phyloP scores from a whole-genome alignment of 1,140 invertebrate genomes.

The Acromyrmex charruanus region DNA sequence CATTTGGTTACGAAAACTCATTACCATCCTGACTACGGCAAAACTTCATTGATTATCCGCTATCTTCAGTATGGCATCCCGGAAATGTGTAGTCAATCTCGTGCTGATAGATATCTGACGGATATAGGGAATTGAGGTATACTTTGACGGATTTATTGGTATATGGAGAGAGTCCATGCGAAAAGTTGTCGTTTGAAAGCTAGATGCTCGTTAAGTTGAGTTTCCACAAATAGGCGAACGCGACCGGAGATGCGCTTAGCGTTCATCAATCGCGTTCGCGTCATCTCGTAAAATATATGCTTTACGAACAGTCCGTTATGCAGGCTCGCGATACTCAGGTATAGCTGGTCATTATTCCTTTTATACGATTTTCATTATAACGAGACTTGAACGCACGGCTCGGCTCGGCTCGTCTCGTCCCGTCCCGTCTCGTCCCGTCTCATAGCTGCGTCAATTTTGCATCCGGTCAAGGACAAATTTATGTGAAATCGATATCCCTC shows the following conservation, averaged over 20 bases:
- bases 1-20: slow-evolving; percentile 43
- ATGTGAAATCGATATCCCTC: slow-evolving; percentile 59
- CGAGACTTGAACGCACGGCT: slow-evolving; percentile 6
- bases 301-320: slow-evolving; percentile 43
- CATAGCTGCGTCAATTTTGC: slow-evolving; percentile 41
- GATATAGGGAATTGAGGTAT: slow-evolving; percentile 40
- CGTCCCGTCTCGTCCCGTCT: neutral
- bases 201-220: slow-evolving; percentile 44
- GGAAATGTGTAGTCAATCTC: slow-evolving; percentile 44
- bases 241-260: slow-evolving; percentile 47
- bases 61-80: slow-evolving; percentile 31
- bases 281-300: slow-evolving; percentile 47
- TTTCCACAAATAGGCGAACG: slow-evolving; percentile 32
- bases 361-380: slow-evolving; percentile 51
- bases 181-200: slow-evolving; percentile 57
- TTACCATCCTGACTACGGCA: slow-evolving; percentile 45
- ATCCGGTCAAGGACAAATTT: slow-evolving; percentile 61
- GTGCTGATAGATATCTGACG: slow-evolving; percentile 50
- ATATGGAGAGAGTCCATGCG: slow-evolving; percentile 17
- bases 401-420: neutral
- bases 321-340: slow-evolving; percentile 21
- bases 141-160: slow-evolving; percentile 53
- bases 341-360: slow-evolving; percentile 38
- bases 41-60: slow-evolving; percentile 62
- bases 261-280: slow-evolving; percentile 55